Evolutionary conservation across 2,888 invertebrate genomes (phyloP), one percentile per base, ranked within the genome.

Genomic region (Dicyrtoma fusca): DNA sequence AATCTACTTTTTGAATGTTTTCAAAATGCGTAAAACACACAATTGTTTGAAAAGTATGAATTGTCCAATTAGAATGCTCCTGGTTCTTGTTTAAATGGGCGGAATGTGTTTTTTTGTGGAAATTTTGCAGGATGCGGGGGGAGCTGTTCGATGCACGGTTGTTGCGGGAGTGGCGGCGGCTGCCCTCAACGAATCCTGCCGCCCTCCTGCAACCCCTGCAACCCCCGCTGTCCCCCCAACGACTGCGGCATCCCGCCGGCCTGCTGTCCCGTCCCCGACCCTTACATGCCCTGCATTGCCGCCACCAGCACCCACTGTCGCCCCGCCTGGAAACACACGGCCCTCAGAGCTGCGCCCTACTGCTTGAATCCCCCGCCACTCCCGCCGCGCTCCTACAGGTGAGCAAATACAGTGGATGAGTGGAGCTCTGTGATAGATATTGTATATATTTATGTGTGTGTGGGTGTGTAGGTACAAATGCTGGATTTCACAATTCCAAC

Each of bases 391-490:
- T 66, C 66, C 6, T 66, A 53, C 34, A 34, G 66, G 53, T 64
- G 6, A 57, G 4, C 34, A 3, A 34, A 34, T 34, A 5, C 34
- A 3, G 34, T 34, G 3, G 8, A 8, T 5, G 8, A 34, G 34
- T 34, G 3, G 8, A 5, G 34, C 3, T 34, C 34, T 34, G 34
- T n/a, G n/a, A n/a, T n/a, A n/a, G n/a, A n/a, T n/a, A n/a, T n/a
- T n/a, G n/a, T n/a, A n/a, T n/a, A n/a, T n/a, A n/a, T n/a, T n/a
- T n/a, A n/a, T n/a, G n/a, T n/a, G n/a, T n/a, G n/a, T n/a, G 34
- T 5, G 34, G 4, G 8, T 34, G 34, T 34, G 34, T 34, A 69
- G 69, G 19, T 71, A 71, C 63, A 71, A 71, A 42, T 53, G 44
- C 53, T 63, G 71, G 71, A 8, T 62, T 11, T 55, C 44, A 1